phyloP scores from a whole-genome alignment of 2,797 vertebrate species.

The Adrianichthys oophorus region DNA sequence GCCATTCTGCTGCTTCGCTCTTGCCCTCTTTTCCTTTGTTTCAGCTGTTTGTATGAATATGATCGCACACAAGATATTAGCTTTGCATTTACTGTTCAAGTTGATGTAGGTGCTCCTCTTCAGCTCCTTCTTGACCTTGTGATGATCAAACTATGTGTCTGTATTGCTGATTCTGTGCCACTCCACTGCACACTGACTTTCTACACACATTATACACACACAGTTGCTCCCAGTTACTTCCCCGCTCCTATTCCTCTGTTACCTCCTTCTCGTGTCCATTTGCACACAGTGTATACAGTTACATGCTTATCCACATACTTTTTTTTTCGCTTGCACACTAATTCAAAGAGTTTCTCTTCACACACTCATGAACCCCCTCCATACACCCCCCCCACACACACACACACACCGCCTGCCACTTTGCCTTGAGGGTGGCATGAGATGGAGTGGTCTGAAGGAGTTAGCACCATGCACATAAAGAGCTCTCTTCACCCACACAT shows the following conservation, averaged over 20 bases:
- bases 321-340: slow-evolving; percentile 29
- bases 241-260: slow-evolving; percentile 37
- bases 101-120: slow-evolving; percentile 15
- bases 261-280: slow-evolving; percentile 54
- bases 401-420: slow-evolving; percentile 63
- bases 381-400: slow-evolving; percentile 30
- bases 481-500: slow-evolving; percentile 61
- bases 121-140: slow-evolving; percentile 27
- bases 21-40: slow-evolving; percentile 2
- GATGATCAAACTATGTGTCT: slow-evolving; percentile 34
- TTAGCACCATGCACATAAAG: slow-evolving; percentile 72
- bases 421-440: slow-evolving; percentile 72
- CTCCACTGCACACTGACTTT: slow-evolving; percentile 16
- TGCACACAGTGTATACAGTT: slow-evolving; percentile 44
- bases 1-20: slow-evolving; percentile 30
- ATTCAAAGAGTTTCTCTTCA: slow-evolving; percentile 60
- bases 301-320: slow-evolving; percentile 37
- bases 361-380: slow-evolving; percentile 55
- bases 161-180: slow-evolving; percentile 30
- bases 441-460: slow-evolving; percentile 73
- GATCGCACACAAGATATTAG: slow-evolving; percentile 40
- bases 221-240: slow-evolving; percentile 39
- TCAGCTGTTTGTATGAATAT: slow-evolving; percentile 26
- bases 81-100: slow-evolving; percentile 30
- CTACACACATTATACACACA: slow-evolving; percentile 45